phyloP scores from a whole-genome alignment of 2,113 vertebrate species.

The Diadophis punctatus region DNA sequence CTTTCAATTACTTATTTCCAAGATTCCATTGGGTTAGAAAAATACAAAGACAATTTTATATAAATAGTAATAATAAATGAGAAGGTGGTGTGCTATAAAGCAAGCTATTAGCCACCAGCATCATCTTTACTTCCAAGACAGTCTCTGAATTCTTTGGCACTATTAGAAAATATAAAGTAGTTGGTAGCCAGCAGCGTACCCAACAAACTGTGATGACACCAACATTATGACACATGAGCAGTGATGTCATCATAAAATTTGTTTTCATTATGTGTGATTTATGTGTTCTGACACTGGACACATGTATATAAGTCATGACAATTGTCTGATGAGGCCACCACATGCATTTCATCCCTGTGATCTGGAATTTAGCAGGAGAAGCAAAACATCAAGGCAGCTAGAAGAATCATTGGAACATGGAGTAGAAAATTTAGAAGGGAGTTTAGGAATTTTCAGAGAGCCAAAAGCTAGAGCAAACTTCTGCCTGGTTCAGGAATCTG shows the following conservation, averaged over 20 bases:
- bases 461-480: background rate
- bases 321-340: background rate
- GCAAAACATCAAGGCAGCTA: background rate
- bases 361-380: background rate
- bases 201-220: background rate
- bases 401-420: background rate
- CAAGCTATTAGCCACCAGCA: background rate
- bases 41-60: background rate
- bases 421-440: background rate
- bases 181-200: background rate
- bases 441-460: background rate
- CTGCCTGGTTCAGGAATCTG: background rate
- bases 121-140: background rate
- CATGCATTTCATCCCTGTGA: background rate
- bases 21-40: background rate
- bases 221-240: background rate
- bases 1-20: background rate
- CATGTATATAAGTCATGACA: background rate
- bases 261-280: background rate
- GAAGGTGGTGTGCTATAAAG: background rate
- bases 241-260: background rate
- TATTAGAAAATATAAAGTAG: background rate
- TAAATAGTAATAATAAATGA: background rate
- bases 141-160: background rate
- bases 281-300: background rate